These are phyloP conservation scores for Bugulina stolonifera DNA, from an alignment of 2,888 invertebrate genomes.

Conservation along the genomic window DNA sequence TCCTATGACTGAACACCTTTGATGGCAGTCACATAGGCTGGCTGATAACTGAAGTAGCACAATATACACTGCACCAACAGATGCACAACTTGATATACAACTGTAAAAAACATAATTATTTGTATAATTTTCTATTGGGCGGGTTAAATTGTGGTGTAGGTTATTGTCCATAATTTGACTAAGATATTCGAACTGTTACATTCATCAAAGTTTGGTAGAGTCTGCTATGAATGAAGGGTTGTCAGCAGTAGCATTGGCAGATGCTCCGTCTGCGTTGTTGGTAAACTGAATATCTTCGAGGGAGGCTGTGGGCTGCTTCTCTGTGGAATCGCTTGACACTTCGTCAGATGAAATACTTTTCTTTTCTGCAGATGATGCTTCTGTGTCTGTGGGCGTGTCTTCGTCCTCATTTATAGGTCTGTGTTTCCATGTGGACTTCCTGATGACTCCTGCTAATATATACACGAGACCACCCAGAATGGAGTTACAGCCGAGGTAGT, in stretches of 20 bases:
- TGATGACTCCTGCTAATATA: background rate
- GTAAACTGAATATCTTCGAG: background rate
- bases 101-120: no score
- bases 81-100: no score
- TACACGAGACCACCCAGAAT: background rate
- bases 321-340: background rate
- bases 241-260: background rate
- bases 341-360: background rate
- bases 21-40: no score
- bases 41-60: no score
- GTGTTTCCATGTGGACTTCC: conserved; percentile 19
- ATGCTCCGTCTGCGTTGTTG: background rate
- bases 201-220: background rate
- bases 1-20: no score
- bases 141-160: no score
- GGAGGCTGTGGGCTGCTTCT: background rate
- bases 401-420: conserved; percentile 1
- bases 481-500: conserved; percentile 13
- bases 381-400: background rate
- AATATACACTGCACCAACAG: no score
- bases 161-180: no score
- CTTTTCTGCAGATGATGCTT: background rate
- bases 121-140: no score
- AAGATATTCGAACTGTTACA: no score
- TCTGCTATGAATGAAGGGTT: background rate